These are phyloP conservation scores for Leucophenga montana DNA, from an alignment of 2,888 invertebrate species.

Conservation along the genomic window DNA sequence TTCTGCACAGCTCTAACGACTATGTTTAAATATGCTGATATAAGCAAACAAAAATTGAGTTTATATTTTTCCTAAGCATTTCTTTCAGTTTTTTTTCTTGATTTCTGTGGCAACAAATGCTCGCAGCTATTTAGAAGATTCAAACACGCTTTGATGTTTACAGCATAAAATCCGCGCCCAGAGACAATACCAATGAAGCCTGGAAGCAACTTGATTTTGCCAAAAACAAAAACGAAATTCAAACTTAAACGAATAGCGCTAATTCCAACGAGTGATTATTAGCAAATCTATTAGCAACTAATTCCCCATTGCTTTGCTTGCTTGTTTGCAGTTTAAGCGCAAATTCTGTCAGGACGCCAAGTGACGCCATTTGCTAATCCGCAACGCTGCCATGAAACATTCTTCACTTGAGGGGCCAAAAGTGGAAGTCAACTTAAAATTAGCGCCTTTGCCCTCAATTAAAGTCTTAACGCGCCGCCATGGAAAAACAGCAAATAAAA, in stretches of 20 bases:
- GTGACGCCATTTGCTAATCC: slow-evolving; percentile 22
- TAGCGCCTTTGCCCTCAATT: slow-evolving; percentile 55
- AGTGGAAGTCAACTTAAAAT: slow-evolving; percentile 41
- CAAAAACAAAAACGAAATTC: background rate
- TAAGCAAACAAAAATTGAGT: slow-evolving; percentile 10
- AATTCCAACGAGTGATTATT: background rate
- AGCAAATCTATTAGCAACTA: slow-evolving; percentile 26
- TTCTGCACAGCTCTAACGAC: slow-evolving; percentile 21
- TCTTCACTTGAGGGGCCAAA: background rate
- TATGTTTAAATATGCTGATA: slow-evolving; percentile 32
- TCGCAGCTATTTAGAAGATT: slow-evolving; percentile 5
- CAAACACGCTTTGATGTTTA: slow-evolving; percentile 20
- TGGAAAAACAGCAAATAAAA: slow-evolving; percentile 31
- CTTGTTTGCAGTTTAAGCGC: background rate
- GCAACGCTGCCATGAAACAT: background rate
- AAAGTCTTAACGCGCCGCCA: slow-evolving; percentile 45
- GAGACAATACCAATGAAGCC: background rate
- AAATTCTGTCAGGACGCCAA: slow-evolving; percentile 20
- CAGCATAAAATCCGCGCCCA: background rate
- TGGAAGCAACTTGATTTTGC: too few species aligned
- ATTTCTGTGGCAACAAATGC: slow-evolving; percentile 10
- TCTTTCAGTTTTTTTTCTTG: slow-evolving; percentile 3
- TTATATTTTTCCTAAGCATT: slow-evolving; percentile 1
- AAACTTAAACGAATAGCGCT: background rate
- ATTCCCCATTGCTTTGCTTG: background rate